Conservation (phyloP, 35 echinoderm and acorn worm genomes). For the Lytechinus pictus region DNA sequence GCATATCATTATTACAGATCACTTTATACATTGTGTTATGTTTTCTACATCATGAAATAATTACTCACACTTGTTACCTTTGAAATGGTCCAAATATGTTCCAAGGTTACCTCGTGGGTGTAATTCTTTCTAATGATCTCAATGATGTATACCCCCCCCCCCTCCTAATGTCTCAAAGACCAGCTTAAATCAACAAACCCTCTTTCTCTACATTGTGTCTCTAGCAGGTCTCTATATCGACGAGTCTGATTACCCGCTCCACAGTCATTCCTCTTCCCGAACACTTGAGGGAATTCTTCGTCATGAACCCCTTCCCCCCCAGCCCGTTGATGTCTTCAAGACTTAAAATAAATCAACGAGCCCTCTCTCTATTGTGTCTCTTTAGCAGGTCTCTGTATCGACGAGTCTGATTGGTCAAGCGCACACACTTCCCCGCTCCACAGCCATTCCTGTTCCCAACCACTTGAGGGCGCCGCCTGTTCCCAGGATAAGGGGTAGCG, state of each 20-base stretch:
- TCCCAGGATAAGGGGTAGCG: constrained; percentile 85
- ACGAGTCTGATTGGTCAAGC: constrained; percentile 49
- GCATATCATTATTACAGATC: too few species aligned
- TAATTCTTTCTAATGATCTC: too few species aligned
- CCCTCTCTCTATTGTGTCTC: too few species aligned
- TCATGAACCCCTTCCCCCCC: background rate
- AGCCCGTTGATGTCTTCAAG: too few species aligned
- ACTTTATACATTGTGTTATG: too few species aligned
- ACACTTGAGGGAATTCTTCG: constrained; percentile 42
- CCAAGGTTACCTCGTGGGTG: too few species aligned
- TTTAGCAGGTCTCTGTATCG: constrained; percentile 31
- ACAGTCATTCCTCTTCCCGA: constrained; percentile 83
- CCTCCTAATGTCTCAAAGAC: background rate
- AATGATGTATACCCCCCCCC: background rate
- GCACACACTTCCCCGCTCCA: constrained; percentile 63
- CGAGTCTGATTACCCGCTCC: constrained; percentile 61
- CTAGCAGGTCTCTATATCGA: constrained; percentile 32
- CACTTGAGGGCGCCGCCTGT: constrained; percentile 66
- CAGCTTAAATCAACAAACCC: background rate
- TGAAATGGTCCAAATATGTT: too few species aligned
- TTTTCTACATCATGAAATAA: too few species aligned
- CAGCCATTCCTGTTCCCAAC: constrained; percentile 87
- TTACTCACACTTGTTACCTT: too few species aligned
- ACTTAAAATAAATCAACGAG: too few species aligned
- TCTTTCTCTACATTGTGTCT: background rate